A percentile compares a stretch with the other conserved stretches of the same genome.
Evolutionary conservation across 2,888 invertebrate genomes (phyloP).

Genomic region (Catocala nupta): DNA sequence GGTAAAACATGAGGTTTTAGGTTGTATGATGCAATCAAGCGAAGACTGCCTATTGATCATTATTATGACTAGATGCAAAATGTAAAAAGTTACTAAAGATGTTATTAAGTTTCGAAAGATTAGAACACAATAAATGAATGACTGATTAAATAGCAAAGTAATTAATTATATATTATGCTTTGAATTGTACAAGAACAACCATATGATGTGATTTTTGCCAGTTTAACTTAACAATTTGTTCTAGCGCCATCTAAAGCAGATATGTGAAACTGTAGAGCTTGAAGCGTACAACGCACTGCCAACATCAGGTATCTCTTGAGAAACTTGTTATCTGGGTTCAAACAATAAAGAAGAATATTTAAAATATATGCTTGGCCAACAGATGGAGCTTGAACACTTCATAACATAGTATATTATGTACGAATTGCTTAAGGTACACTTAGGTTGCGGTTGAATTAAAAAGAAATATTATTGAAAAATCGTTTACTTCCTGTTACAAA

Average conservation of each 20-base stretch:
- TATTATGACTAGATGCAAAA: slow-evolving; percentile 15
- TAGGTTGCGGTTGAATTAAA: not conserved
- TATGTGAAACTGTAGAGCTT: too few relatives aligned
- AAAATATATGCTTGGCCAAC: too few relatives aligned
- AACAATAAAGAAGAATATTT: too few relatives aligned
- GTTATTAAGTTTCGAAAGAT: not conserved
- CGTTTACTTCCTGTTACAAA: not conserved
- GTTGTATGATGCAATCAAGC: not conserved
- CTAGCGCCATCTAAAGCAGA: too few relatives aligned
- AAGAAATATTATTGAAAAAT: slow-evolving; percentile 1
- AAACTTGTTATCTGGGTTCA: too few relatives aligned
- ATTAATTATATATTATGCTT: not conserved
- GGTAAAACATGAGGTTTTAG: not conserved
- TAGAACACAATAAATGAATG: not conserved
- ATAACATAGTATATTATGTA: too few relatives aligned
- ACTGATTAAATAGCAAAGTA: not conserved
- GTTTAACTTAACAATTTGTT: not conserved
- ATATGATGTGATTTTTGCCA: not conserved
- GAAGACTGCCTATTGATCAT: not conserved
- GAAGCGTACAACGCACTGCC: too few relatives aligned
- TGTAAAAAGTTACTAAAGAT: not conserved
- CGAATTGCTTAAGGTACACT: too few relatives aligned
- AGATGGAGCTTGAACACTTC: too few relatives aligned
- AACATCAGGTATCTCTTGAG: too few relatives aligned
- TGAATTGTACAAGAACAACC: not conserved